Percentiles rank a stretch among this genome's conserved stretches.
phyloP scores from a whole-genome alignment of 2,888 invertebrate genomes.

The Ferrisia virgata region DNA sequence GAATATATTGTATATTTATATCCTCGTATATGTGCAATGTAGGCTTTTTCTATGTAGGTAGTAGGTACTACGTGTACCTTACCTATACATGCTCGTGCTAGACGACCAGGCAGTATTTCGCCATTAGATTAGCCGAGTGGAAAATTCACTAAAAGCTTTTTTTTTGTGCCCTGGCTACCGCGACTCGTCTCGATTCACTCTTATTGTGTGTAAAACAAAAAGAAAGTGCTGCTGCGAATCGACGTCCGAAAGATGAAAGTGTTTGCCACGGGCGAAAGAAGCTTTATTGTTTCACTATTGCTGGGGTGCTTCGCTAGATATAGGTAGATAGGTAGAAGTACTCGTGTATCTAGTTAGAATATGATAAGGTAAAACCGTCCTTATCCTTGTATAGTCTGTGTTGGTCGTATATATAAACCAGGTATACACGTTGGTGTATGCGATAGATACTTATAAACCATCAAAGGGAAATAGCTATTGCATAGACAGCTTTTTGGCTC shows the following conservation, averaged over 20 bases:
- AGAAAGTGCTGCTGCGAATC: constrained; percentile 7
- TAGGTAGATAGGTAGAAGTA: background rate
- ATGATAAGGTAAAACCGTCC: background rate
- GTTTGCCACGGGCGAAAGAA: constrained; percentile 18
- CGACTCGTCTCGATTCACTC: background rate
- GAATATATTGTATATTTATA: too few relatives aligned
- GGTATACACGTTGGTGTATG: too few relatives aligned
- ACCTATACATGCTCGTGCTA: too few relatives aligned
- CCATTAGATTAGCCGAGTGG: constrained; percentile 23
- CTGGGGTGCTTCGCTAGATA: background rate
- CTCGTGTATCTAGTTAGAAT: constrained; percentile 1
- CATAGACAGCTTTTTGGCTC: constrained; percentile 1
- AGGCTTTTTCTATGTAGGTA: background rate
- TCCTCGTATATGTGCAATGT: too few relatives aligned
- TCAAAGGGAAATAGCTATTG: background rate
- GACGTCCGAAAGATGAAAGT: constrained; percentile 32
- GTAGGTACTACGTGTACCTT: too few relatives aligned
- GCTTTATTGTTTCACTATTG: constrained; percentile 10
- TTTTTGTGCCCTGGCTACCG: background rate
- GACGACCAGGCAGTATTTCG: background rate
- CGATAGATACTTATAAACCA: background rate
- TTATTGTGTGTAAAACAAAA: constrained; percentile 2
- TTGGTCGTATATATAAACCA: too few relatives aligned
- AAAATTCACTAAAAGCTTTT: constrained; percentile 32
- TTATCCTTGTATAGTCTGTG: too few relatives aligned